Evolutionary conservation across 2,888 invertebrate genomes (phyloP), one percentile per base, ranked within the genome.

Genomic region (Xiphydria camelus): DNA sequence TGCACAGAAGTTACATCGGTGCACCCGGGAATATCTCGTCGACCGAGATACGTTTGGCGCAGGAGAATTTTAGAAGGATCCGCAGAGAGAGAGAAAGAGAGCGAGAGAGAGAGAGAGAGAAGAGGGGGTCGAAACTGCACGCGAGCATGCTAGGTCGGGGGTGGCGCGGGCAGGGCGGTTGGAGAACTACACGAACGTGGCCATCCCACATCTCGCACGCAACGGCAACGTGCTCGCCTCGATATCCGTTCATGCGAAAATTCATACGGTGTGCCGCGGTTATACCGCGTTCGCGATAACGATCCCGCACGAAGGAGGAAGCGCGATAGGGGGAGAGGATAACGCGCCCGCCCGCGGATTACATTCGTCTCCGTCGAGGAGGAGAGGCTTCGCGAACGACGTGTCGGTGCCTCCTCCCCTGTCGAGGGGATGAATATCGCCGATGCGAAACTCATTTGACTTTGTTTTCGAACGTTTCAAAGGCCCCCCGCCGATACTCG

Each of bases 221-320:
- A 52, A 49, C 54, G 49, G 51, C 58, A 52, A 49, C 54, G 49
- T 50, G 57, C 52, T 59, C 57, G 53, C 47, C 51, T 55, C 57
- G 59, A 66, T 65, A 66, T 59, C 59, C 63, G 61, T 57, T 64
- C 68, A 64, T 66, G 66, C 62, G 66, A 68, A 64, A 68, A 66
- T 68, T 68, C 64, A 64, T 66, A 68, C 64, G 66, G 58, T 57
- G 57, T 64, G 60, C 64, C 63, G n/a, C n/a, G n/a, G n/a, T n/a
- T 62, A 63, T 59, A 53, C 44, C 47, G 41, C 48, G 59, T 52
- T 60, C 52, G 59, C n/a, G n/a, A n/a, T n/a, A n/a, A n/a, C n/a
- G n/a, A n/a, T n/a, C n/a, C n/a, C n/a, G n/a, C n/a, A n/a, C n/a
- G n/a, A n/a, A n/a, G n/a, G n/a, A n/a, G n/a, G n/a, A n/a, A n/a